Evolutionary conservation across 2,113 vertebrate species (phyloP), one percentile per base, ranked within the genome.

Genomic region (Callopanchax toddi): DNA sequence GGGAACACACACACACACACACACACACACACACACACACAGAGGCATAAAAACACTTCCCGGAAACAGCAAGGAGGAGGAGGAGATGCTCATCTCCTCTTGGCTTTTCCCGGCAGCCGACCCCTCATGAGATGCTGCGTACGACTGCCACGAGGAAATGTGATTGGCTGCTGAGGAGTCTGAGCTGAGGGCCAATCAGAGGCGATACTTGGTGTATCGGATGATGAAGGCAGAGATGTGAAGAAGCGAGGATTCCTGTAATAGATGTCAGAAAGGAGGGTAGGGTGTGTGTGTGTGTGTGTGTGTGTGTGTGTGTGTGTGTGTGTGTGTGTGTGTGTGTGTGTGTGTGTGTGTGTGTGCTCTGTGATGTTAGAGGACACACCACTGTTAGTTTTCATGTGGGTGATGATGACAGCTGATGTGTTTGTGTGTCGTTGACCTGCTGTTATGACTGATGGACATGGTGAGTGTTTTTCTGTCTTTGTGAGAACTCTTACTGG

Each of bases 101-200:
- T 16, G 16, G 16, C 75, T 68, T 73, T 83, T 86, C 84, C 84
- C 53, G 68, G 67, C 72, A 78, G 69, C 77, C 68, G 61, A 70
- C 42, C 49, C 29, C 54, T 81, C 71, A 74, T 4, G n/a, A 68
- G 72, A 81, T 79, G 69, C 68, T 65, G 51, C 53, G 17, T 59
- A 53, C 67, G 60, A 72, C 61, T 20, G 4, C 6, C 25, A 23
- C 0, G 0, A 45, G 53, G 70, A 2, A 2, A 7, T n/a, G 52
- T 25, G 60, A 80, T 82, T 85, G 68, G 84, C 54, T 67, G 67
- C 60, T 11, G 29, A 10, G 1, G 11, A 67, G 42, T 4, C 39
- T 2, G 58, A 2, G 11, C 55, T 17, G 5, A 20, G 16, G 29
- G 25, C 83, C 71, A 83, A 76, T 81, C 49, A 64, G 57, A 10